These are phyloP conservation scores for Coregonus suidteri DNA, from an alignment of 2,797 vertebrate genomes.

Conservation along the genomic window DNA sequence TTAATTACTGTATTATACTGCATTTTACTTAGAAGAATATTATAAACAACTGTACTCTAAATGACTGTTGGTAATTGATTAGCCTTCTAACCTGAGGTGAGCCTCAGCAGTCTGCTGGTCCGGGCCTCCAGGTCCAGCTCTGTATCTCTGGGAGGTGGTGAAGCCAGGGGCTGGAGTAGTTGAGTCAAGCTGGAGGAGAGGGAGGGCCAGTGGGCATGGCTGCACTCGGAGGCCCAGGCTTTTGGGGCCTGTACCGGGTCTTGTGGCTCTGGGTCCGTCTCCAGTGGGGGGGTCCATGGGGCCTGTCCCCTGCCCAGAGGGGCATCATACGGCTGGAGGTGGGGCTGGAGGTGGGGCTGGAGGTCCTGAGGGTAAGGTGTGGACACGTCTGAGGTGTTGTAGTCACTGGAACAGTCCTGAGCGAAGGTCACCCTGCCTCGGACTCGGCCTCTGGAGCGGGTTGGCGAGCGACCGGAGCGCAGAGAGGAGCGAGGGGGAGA, in stretches of 20 bases:
- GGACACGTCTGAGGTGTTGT: not conserved
- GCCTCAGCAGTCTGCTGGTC: slow-evolving; percentile 27
- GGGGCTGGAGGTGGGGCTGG: not conserved
- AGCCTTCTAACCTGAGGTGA: slow-evolving; percentile 19
- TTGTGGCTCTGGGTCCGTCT: not conserved
- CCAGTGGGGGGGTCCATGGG: not conserved
- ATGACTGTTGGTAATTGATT: not conserved
- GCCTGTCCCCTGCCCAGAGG: not conserved
- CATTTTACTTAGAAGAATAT: not conserved
- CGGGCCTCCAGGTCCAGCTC: slow-evolving; percentile 31
- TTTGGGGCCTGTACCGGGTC: not conserved
- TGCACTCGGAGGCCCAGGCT: slow-evolving; percentile 1
- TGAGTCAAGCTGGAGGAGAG: not conserved
- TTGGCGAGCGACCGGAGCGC: slow-evolving; percentile 48
- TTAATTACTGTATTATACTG: no score
- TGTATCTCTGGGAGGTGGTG: slow-evolving; percentile 10
- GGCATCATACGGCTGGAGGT: not conserved
- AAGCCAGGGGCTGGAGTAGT: slow-evolving; percentile 4
- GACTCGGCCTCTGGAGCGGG: slow-evolving; percentile 13
- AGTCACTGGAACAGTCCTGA: slow-evolving; percentile 34
- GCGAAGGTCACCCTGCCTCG: slow-evolving; percentile 64
- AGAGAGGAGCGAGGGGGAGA: slow-evolving; percentile 55
- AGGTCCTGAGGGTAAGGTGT: not conserved
- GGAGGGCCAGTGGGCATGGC: not conserved
- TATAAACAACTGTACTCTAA: not conserved